Percentiles rank a stretch among this genome's conserved stretches.
These are phyloP conservation scores for Hypotaenidia okinawae DNA, from an alignment of 2,797 vertebrate species.

Conservation along the genomic window DNA sequence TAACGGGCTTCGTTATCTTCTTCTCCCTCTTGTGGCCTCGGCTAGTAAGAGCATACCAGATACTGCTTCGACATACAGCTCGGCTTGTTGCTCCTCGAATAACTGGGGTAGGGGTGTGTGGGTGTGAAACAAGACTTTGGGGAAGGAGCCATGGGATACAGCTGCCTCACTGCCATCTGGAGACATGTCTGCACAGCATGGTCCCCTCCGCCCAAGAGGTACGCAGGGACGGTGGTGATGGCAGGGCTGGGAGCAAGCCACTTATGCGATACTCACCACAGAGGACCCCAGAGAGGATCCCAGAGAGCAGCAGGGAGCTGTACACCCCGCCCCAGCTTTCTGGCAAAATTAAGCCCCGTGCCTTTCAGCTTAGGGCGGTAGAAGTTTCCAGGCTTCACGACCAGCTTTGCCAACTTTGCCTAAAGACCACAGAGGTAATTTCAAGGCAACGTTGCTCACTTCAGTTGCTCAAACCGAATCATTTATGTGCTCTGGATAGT, in stretches of 20 bases:
- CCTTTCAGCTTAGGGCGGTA: background rate
- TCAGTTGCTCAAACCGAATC: background rate
- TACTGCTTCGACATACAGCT: accelerated
- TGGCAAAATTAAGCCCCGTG: background rate
- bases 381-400: background rate
- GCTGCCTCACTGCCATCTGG: accelerated
- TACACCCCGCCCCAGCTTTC: background rate
- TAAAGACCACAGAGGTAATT: background rate
- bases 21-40: constrained; percentile 58
- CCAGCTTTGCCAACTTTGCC: background rate
- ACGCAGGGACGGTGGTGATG: accelerated
- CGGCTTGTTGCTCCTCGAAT: accelerated
- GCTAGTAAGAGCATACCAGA: background rate
- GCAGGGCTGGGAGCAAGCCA: accelerated
- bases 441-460: background rate
- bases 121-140: background rate
- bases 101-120: background rate
- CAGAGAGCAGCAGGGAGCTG: accelerated
- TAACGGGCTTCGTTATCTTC: constrained; percentile 2
- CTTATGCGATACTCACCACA: accelerated
- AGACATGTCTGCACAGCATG: accelerated
- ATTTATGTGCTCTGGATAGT: background rate
- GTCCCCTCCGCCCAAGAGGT: accelerated
- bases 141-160: background rate
- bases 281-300: accelerated